Percentiles rank a stretch among this genome's conserved stretches.
Evolutionary conservation across 35 echinoderm and acorn worm genomes (phyloP).

Genomic region (Anneissia japonica): DNA sequence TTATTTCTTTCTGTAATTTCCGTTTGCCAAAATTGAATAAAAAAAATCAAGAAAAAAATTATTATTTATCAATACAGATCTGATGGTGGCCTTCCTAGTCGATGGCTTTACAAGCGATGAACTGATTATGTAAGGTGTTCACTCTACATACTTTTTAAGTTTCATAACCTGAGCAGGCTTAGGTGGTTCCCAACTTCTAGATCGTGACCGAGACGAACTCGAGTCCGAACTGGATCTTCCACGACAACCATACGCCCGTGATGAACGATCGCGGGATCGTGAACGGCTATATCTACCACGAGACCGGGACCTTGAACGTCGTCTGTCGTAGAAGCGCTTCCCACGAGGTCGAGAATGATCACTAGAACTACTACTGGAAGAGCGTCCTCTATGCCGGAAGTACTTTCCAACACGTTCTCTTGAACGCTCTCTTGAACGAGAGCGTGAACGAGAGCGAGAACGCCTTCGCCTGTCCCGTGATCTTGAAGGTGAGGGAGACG

Average conservation of each 20-base stretch:
- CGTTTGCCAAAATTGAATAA: no score
- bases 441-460: constrained; percentile 27
- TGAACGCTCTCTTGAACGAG: not conserved
- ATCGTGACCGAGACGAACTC: not conserved
- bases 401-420: not conserved
- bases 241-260: not conserved
- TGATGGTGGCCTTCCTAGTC: no score
- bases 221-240: not conserved
- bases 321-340: constrained; percentile 11
- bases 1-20: no score
- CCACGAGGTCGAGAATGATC: not conserved
- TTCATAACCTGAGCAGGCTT: not conserved
- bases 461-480: not conserved
- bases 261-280: no score
- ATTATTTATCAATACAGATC: no score
- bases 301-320: constrained; percentile 21
- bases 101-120: no score
- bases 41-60: no score
- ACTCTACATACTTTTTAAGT: not conserved
- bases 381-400: not conserved
- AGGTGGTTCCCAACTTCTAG: not conserved
- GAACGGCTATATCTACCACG: not conserved
- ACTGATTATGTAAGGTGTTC: no score
- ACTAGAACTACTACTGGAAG: not conserved
- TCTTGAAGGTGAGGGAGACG: constrained; percentile 4